Evolutionary conservation across 2,888 invertebrate species (phyloP).

Genomic region (Gymnocheta viridis): DNA sequence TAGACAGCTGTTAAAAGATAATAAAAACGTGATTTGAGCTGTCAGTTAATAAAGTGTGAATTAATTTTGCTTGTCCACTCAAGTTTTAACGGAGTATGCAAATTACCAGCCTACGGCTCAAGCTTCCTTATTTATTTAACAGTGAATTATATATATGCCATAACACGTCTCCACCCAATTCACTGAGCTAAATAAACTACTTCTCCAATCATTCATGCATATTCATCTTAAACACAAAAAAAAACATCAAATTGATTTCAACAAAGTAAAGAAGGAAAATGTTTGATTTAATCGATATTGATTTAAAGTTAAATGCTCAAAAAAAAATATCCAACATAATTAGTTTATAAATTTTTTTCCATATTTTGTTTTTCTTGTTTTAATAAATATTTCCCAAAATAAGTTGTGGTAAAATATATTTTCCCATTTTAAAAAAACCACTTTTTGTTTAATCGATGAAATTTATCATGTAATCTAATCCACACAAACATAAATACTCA

Average conservation of each 20-base stretch:
- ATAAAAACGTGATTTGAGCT: background rate
- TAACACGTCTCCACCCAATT: background rate
- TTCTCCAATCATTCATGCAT: background rate
- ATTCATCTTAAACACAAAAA: background rate
- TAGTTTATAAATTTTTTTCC: background rate
- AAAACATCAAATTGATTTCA: background rate
- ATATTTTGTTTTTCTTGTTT: background rate
- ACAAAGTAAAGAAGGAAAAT: background rate
- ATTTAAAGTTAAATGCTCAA: conserved; percentile 1
- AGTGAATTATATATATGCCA: background rate
- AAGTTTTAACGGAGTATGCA: background rate
- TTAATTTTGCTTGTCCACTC: background rate
- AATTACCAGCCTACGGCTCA: background rate
- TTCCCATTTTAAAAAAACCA: background rate
- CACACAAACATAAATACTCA: conserved; percentile 13
- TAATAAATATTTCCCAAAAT: background rate
- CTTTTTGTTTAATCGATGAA: conserved; percentile 53
- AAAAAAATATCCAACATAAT: background rate
- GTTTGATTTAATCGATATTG: conserved; percentile 20
- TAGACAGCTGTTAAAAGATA: background rate
- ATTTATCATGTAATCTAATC: conserved; percentile 45
- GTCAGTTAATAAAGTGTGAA: background rate
- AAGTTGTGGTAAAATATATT: background rate
- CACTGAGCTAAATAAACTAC: background rate
- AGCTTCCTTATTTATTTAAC: background rate